Evolutionary conservation across 2,888 invertebrate species (phyloP).

Genomic region (Nudaria mundana): DNA sequence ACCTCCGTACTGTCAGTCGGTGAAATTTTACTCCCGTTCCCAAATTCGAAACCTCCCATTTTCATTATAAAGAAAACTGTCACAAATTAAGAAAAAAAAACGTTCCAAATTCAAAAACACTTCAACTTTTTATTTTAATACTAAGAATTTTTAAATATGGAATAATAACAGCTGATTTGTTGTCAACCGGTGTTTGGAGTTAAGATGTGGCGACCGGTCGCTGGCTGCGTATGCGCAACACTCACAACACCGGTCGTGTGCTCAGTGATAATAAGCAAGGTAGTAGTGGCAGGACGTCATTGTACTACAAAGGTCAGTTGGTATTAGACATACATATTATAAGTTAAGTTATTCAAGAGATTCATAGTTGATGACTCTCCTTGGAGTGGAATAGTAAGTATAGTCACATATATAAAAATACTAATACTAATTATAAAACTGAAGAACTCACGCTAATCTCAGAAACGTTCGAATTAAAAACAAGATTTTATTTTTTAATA

Average conservation of each 20-base stretch:
- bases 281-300: constrained; percentile 25
- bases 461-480: too few relatives aligned
- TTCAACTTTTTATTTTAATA: background rate
- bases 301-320: constrained; percentile 18
- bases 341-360: too few relatives aligned
- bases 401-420: too few relatives aligned
- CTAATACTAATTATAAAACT: too few relatives aligned
- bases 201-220: constrained; percentile 28
- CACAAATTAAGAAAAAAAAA: background rate
- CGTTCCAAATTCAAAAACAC: constrained; percentile 1
- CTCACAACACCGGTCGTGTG: constrained; percentile 20
- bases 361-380: too few relatives aligned
- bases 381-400: too few relatives aligned
- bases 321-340: too few relatives aligned
- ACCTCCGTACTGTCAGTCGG: constrained; percentile 65
- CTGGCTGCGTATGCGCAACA: constrained; percentile 24
- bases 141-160: constrained; percentile 2
- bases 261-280: constrained; percentile 25
- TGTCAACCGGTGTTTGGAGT: constrained; percentile 28
- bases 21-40: constrained; percentile 47
- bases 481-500: too few relatives aligned
- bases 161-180: background rate
- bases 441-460: too few relatives aligned
- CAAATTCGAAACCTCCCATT: constrained; percentile 66
- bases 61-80: constrained; percentile 1